Base-by-base conservation (phyloP, 1,140 invertebrate species). In the Calliopsis andreniformis region DNA sequence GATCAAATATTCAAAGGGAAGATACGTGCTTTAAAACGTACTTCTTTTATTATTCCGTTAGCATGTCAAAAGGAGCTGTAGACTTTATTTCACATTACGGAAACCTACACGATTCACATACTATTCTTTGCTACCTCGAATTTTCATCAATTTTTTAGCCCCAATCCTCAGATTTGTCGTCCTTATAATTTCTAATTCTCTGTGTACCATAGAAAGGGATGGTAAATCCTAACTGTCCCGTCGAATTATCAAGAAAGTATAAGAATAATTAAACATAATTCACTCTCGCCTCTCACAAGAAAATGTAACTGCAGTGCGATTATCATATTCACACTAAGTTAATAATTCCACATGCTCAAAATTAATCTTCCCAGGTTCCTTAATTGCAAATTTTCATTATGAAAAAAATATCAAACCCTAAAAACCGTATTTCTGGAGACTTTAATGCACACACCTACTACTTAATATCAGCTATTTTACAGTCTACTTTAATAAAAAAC, bases 221-320 rank as follows among this genome's bases (percentile, higher is more conserved):
- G 12, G n/a, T 23, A 66, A 66, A 66, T 66, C 20, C 28, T 6
- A n/a, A 32, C 39, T 55, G 16, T 10, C 25, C 18, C 28, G n/a
- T 42, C 1, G 18, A 23, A 20, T 30, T 6, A 10, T 6, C 18
- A 23, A 7, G 16, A 35, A 56, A 56, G 2, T 55, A 7, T 5
- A 39, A 18, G 3, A 45, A 8, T 0, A 23, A 32, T 5, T 20
- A 35, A 59, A 25, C n/a, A 23, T 47, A 49, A 59, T 20, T 30
- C 25, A 49, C 28, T 58, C 59, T n/a, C 14, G 30, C 30, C 20
- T 45, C 55, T 20, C 7, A 14, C 56, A 66, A 85, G 59, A 63
- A n/a, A 1, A 3, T 16, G 25, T 14, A 5, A 16, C 32, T 14
- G 0, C 2, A 18, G n/a, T 23, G 16, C 23, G 32, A 18, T n/a